These are phyloP conservation scores for Clepsis dumicolana DNA, from an alignment of 2,888 invertebrate genomes.

Conservation along the genomic window DNA sequence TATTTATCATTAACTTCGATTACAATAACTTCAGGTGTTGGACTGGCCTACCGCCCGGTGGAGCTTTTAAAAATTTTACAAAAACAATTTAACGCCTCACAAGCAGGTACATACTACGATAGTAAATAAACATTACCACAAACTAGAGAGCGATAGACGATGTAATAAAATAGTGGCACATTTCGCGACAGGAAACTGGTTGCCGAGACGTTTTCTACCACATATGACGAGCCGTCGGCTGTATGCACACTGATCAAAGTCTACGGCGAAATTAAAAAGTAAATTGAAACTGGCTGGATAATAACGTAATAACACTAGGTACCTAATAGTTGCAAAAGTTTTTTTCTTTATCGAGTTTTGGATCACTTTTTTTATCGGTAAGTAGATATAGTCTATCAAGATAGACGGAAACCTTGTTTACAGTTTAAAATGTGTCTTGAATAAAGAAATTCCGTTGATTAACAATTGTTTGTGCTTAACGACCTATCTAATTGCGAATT, in stretches of 20 bases:
- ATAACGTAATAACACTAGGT: too few relatives aligned
- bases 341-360: neutral
- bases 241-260: constrained; percentile 26
- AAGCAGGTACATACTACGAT: neutral
- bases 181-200: constrained; percentile 50
- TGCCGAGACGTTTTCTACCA: constrained; percentile 53
- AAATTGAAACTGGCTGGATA: neutral
- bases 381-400: too few relatives aligned
- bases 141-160: constrained; percentile 32
- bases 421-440: neutral
- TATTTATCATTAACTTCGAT: too few relatives aligned
- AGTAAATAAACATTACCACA: constrained; percentile 30
- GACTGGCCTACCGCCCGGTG: too few relatives aligned
- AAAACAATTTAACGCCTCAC: neutral
- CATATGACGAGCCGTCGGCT: constrained; percentile 47
- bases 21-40: too few relatives aligned
- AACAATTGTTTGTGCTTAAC: neutral
- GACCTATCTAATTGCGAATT: neutral
- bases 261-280: neutral
- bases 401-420: neutral
- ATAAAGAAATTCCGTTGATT: neutral
- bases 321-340: too few relatives aligned
- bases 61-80: neutral
- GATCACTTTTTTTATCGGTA: neutral
- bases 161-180: constrained; percentile 41